Conservation (phyloP, 1,140 invertebrate genomes). For the Solenopsis fugax region DNA sequence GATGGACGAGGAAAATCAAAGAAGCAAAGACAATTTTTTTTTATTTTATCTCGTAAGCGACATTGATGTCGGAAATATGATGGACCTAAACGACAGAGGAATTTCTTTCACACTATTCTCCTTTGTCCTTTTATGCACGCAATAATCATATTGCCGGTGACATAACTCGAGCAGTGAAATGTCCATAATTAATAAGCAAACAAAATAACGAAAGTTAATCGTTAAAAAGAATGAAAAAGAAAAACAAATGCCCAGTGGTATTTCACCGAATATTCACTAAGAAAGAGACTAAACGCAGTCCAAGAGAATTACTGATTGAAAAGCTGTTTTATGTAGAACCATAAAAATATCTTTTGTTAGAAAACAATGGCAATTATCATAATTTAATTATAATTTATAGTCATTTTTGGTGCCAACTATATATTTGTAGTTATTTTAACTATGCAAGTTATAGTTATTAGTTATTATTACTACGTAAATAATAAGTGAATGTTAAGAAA, state of each 20-base stretch:
- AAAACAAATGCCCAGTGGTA: too few relatives aligned
- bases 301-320: not conserved
- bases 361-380: too few relatives aligned
- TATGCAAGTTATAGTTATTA: too few relatives aligned
- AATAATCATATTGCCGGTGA: slow-evolving; percentile 7
- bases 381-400: too few relatives aligned
- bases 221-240: not conserved
- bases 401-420: too few relatives aligned
- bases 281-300: not conserved
- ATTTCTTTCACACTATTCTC: not conserved
- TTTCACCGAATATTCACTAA: not conserved
- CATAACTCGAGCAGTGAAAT: not conserved
- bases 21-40: slow-evolving; percentile 45
- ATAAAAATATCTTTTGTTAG: too few relatives aligned
- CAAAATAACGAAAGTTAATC: not conserved
- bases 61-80: slow-evolving; percentile 36
- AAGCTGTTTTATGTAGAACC: not conserved
- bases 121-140: not conserved
- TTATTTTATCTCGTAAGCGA: slow-evolving; percentile 28
- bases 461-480: too few relatives aligned
- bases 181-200: slow-evolving; percentile 19
- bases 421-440: too few relatives aligned
- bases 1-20: slow-evolving; percentile 37
- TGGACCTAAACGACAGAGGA: slow-evolving; percentile 8
- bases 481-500: too few relatives aligned